Evolutionary conservation across 2,113 vertebrate genomes (phyloP), one percentile per base, ranked within the genome.

Genomic region (Carassius carassius): DNA sequence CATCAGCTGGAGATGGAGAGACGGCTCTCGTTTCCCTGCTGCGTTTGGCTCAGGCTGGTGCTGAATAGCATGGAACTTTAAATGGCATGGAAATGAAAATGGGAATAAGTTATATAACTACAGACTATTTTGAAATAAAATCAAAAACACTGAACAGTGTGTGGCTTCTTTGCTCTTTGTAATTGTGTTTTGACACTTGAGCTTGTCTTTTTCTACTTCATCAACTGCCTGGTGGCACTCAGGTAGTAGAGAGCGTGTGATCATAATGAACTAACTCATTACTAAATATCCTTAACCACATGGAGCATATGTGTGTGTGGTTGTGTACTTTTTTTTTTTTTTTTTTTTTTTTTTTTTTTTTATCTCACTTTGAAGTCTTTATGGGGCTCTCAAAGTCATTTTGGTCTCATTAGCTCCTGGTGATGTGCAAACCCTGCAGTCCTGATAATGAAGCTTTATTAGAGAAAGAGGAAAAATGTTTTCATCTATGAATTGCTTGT

Each of bases 71-170:
- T 83, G 85, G 83, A 87, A 84, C 78, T 87, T 90, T 93, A 88
- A 91, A 96, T 96, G 96, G 97, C 96, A 97, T 97, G 97, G 95
- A 96, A 96, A 96, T 96, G 95, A 96, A 91, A 95, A 94, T 96
- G 94, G 91, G 94, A 91, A 95, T 96, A 94, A 91, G 91, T 90
- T 84, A 90, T 85, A 72, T 63, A 91, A 96, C 90, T 96, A 97
- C 93, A 91, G 90, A 90, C 93, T 98, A 99, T 99, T 99, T 99
- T 99, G 97, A 99, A 99, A 98, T 97, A 97, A 98, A 92, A 94
- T 92, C 90, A 87, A 89, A 89, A 90, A 76, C 83, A 74, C 70
- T 44, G 47, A 41, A 44, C 21, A 23, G 47, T 21, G 79, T 69
- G 79, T 81, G 65, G 25, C 29, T 70, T 35, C 29, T 69, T 51